phyloP scores from a whole-genome alignment of 2,888 invertebrate genomes.

The Stomorhina lunata region DNA sequence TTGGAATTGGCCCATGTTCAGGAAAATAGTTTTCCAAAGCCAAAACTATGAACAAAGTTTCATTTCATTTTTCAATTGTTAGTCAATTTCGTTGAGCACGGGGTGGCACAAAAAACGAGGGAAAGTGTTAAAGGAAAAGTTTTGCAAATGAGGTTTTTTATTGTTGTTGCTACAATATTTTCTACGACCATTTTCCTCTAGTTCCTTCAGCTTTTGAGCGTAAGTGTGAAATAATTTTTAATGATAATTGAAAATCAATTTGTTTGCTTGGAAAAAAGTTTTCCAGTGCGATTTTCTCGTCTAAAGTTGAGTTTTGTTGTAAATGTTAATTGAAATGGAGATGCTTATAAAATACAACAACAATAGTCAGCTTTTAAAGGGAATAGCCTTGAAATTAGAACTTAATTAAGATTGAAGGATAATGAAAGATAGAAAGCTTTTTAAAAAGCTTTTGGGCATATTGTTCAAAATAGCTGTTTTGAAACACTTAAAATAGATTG shows the following conservation, averaged over 20 bases:
- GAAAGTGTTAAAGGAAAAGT: conserved; percentile 57
- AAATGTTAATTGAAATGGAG: conserved; percentile 61
- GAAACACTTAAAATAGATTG: neutral
- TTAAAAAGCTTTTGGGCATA: conserved; percentile 10
- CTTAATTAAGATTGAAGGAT: conserved; percentile 43
- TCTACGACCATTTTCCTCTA: neutral
- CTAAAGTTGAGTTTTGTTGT: conserved; percentile 22
- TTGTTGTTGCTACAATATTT: neutral
- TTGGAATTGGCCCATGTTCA: conserved; percentile 25
- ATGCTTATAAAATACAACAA: conserved; percentile 29
- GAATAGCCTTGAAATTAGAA: conserved; percentile 44
- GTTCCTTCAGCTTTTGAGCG: neutral
- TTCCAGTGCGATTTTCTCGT: conserved; percentile 26
- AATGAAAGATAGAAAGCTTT: conserved; percentile 29
- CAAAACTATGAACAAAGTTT: conserved; percentile 54
- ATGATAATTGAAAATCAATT: conserved; percentile 66
- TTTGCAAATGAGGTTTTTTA: neutral
- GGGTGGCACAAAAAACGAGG: neutral
- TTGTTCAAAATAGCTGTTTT: neutral
- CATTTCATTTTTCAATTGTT: conserved; percentile 53
- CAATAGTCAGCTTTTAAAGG: neutral
- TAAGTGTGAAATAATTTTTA: conserved; percentile 63
- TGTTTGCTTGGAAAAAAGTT: conserved; percentile 61
- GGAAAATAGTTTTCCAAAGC: neutral
- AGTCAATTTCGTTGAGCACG: too few relatives aligned